phyloP scores from a whole-genome alignment of 2,113 vertebrate genomes.

The Pagrus major region DNA sequence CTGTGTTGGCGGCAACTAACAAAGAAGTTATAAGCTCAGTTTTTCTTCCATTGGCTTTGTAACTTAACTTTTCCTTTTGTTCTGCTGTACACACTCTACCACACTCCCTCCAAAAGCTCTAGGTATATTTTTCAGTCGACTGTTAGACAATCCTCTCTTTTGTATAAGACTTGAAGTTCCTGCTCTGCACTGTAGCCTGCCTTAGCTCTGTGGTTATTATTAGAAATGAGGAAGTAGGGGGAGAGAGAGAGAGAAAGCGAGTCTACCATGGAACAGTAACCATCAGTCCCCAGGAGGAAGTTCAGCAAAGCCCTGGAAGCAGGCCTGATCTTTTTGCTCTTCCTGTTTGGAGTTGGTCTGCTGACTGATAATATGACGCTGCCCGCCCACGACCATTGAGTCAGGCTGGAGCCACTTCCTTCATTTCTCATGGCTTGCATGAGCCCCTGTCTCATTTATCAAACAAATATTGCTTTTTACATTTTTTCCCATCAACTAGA shows the following conservation, averaged over 20 bases:
- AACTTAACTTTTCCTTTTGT: conserved; percentile 11
- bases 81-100: not conserved
- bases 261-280: conserved; percentile 55
- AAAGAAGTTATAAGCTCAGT: not conserved
- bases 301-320: conserved; percentile 56
- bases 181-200: conserved; percentile 7
- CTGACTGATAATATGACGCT: conserved; percentile 61
- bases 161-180: conserved; percentile 31
- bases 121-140: not conserved
- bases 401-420: conserved; percentile 56
- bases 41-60: conserved; percentile 1
- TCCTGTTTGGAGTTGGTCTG: conserved; percentile 72
- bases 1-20: not conserved
- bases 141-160: not conserved
- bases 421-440: conserved; percentile 46
- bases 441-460: conserved; percentile 12
- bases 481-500: conserved; percentile 21
- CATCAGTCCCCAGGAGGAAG: conserved; percentile 66
- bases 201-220: conserved; percentile 56
- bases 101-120: not conserved
- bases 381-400: conserved; percentile 32
- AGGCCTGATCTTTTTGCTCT: conserved; percentile 54
- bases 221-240: conserved; percentile 67
- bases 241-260: not conserved
- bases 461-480: conserved; percentile 2